Conservation (phyloP, 2,888 invertebrate species). For the Idaea aversata region DNA sequence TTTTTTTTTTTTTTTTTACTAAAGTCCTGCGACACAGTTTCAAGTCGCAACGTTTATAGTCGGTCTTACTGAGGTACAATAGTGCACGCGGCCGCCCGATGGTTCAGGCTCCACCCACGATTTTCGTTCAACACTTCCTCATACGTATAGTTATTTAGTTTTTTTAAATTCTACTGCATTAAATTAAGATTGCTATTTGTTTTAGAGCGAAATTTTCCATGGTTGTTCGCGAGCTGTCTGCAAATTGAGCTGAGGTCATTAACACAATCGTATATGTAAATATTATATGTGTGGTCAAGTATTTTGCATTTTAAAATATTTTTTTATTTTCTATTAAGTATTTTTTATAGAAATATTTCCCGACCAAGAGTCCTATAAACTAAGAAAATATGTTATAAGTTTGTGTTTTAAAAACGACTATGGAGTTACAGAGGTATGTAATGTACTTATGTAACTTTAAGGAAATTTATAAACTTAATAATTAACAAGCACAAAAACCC, state of each 20-base stretch:
- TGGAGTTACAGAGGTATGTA: neutral
- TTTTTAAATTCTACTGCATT: conserved; percentile 14
- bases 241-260: conserved; percentile 15
- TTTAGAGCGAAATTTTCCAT: conserved; percentile 16
- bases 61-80: conserved; percentile 44
- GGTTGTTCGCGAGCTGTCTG: conserved; percentile 6
- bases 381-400: no score
- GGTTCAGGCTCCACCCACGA: conserved; percentile 58
- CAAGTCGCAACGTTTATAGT: conserved; percentile 27
- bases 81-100: conserved; percentile 48
- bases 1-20: no score
- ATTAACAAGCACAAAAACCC: neutral
- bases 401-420: neutral
- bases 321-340: no score
- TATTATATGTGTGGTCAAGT: neutral
- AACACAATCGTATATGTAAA: conserved; percentile 18
- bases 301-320: no score
- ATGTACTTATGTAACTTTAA: neutral
- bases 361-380: no score
- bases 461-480: neutral
- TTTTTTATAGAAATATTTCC: neutral
- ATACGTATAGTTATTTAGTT: conserved; percentile 35
- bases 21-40: neutral
- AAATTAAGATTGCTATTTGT: conserved; percentile 15
- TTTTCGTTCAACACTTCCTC: conserved; percentile 61